Percentiles rank a stretch among this genome's conserved stretches.
These are phyloP conservation scores for Stenolophus ochropezus DNA, from an alignment of 2,888 invertebrate species.

Conservation along the genomic window DNA sequence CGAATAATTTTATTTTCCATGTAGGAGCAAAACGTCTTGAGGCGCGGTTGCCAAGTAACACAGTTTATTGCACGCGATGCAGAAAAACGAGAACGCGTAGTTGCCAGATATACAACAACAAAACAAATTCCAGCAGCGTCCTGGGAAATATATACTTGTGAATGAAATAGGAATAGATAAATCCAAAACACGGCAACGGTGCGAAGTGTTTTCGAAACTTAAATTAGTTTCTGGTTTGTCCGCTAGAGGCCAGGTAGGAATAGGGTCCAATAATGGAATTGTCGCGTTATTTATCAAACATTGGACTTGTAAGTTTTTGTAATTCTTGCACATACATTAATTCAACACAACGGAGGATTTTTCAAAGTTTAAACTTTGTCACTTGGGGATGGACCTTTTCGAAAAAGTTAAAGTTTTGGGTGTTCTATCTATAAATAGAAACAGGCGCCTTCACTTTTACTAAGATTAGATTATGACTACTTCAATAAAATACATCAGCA, in stretches of 20 bases:
- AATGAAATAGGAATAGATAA: conserved; percentile 60
- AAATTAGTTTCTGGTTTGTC: conserved; percentile 57
- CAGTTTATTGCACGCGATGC: conserved; percentile 42
- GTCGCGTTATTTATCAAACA: conserved; percentile 58
- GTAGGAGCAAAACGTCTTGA: conserved; percentile 13
- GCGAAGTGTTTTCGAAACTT: conserved; percentile 59
- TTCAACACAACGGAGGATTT: background rate
- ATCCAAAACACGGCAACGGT: conserved; percentile 54
- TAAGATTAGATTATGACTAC: background rate
- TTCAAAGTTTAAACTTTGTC: conserved; percentile 1
- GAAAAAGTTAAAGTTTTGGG: background rate
- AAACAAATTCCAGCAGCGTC: conserved; percentile 53
- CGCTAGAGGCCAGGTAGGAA: conserved; percentile 58
- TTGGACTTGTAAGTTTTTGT: conserved; percentile 49
- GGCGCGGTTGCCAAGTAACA: conserved; percentile 24
- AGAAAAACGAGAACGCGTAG: conserved; percentile 16
- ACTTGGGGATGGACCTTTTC: background rate
- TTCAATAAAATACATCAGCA: too few species aligned
- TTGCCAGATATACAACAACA: conserved; percentile 35
- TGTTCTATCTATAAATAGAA: background rate
- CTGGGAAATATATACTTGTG: conserved; percentile 60
- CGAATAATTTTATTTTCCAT: conserved; percentile 38
- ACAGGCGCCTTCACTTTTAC: background rate
- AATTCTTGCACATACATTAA: conserved; percentile 56
- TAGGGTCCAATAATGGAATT: conserved; percentile 57